phyloP scores from a whole-genome alignment of 2,113 vertebrate genomes.

The Geothlypis trichas region DNA sequence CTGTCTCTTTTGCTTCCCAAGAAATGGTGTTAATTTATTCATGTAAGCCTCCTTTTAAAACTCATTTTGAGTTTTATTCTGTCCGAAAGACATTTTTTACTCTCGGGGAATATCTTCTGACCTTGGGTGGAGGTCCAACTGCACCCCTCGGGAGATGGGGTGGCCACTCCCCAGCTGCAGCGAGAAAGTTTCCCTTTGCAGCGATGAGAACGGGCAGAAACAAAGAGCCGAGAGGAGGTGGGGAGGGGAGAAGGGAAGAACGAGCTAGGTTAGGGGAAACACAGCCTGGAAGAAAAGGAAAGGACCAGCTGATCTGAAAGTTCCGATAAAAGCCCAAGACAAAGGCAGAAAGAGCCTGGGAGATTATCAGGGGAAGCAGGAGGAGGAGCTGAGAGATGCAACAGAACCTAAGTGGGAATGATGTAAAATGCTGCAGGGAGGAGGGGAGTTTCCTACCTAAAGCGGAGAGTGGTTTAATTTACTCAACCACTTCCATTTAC shows the following conservation, averaged over 20 bases:
- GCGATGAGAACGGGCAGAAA: background rate
- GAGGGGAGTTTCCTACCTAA: conserved; percentile 47
- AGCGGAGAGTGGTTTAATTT: background rate
- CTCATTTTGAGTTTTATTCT: background rate
- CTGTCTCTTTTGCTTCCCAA: background rate
- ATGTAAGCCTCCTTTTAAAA: background rate
- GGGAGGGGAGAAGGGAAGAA: conserved; percentile 7
- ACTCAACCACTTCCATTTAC: background rate
- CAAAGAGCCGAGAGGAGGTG: background rate
- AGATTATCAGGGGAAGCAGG: conserved; percentile 22
- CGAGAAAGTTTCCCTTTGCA: background rate
- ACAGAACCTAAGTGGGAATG: conserved; percentile 5
- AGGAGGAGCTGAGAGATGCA: conserved; percentile 36
- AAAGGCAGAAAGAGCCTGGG: conserved; percentile 4
- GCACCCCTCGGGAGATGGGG: background rate
- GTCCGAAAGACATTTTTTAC: background rate
- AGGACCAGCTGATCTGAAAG: conserved; percentile 40
- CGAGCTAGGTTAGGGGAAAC: conserved; percentile 31
- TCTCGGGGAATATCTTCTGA: background rate
- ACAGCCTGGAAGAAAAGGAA: conserved; percentile 39
- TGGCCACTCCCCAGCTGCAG: background rate
- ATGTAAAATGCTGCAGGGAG: background rate
- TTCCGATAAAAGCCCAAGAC: conserved; percentile 24
- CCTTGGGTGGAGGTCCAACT: background rate
- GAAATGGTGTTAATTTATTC: background rate